Conservation (phyloP, 2,888 invertebrate species). For the Rhogogaster chlorosoma region DNA sequence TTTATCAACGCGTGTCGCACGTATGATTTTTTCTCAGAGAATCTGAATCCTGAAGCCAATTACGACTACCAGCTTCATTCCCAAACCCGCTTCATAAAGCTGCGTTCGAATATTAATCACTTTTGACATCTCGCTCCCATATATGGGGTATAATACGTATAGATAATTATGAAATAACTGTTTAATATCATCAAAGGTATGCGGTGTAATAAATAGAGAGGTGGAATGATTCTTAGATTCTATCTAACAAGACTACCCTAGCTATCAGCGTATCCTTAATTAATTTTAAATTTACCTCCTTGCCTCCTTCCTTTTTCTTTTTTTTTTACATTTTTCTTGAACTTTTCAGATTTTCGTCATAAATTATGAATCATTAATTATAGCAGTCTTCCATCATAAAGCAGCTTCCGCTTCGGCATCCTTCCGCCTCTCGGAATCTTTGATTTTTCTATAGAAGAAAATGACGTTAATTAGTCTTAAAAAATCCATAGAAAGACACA, state of each 20-base stretch:
- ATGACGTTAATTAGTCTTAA: neutral
- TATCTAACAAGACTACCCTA: slow-evolving; percentile 34
- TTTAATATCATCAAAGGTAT: slow-evolving; percentile 50
- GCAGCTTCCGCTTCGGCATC: slow-evolving; percentile 66
- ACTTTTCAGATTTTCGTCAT: slow-evolving; percentile 51
- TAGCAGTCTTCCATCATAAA: slow-evolving; percentile 61
- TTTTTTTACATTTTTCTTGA: slow-evolving; percentile 52
- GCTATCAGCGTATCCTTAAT: slow-evolving; percentile 24
- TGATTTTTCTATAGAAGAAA: slow-evolving; percentile 57
- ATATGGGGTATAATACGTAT: slow-evolving; percentile 10
- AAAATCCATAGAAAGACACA: neutral
- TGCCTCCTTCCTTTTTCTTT: slow-evolving; percentile 6
- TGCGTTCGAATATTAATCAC: neutral
- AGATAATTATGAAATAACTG: slow-evolving; percentile 39
- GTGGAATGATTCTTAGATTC: slow-evolving; percentile 62
- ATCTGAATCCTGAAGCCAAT: neutral
- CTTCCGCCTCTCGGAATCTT: slow-evolving; percentile 56
- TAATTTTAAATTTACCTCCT: slow-evolving; percentile 12
- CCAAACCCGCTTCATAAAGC: neutral
- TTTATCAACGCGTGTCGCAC: neutral
- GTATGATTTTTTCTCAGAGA: neutral
- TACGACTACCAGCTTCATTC: neutral
- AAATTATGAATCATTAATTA: slow-evolving; percentile 50
- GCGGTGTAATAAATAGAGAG: slow-evolving; percentile 61
- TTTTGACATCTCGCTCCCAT: neutral